Evolutionary conservation across 2,888 invertebrate species (phyloP).

Genomic region (Perizoma flavofasciatum): DNA sequence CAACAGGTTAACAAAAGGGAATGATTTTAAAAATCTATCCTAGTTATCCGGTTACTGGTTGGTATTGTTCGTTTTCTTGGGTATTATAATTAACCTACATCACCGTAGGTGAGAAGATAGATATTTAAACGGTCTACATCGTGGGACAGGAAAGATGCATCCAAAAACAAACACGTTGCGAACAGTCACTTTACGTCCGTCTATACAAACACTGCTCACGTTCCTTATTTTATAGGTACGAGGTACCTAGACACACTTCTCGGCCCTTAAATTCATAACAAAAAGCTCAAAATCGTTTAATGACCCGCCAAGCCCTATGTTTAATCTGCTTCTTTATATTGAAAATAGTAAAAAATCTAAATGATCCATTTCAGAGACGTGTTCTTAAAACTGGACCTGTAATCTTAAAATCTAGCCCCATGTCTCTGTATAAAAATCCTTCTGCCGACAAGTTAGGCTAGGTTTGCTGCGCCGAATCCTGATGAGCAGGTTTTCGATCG

Average conservation of each 20-base stretch:
- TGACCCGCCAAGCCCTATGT: too few relatives aligned
- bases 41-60: too few relatives aligned
- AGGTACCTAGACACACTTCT: too few relatives aligned
- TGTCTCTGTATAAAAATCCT: constrained; percentile 2
- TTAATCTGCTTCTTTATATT: too few relatives aligned
- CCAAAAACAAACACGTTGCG: constrained; percentile 64
- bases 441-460: constrained; percentile 35
- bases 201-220: constrained; percentile 48
- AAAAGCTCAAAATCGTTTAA: too few relatives aligned
- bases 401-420: constrained; percentile 6
- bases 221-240: constrained; percentile 35
- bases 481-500: constrained; percentile 33
- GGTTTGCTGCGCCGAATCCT: constrained; percentile 30
- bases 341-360: constrained; percentile 3
- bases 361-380: constrained; percentile 10
- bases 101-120: too few relatives aligned
- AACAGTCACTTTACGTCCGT: constrained; percentile 44
- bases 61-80: too few relatives aligned
- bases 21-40: too few relatives aligned
- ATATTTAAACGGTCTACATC: constrained; percentile 35
- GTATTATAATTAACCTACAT: too few relatives aligned
- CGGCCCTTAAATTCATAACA: too few relatives aligned
- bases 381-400: constrained; percentile 2
- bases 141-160: constrained; percentile 73
- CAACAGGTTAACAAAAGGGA: too few relatives aligned